Base-by-base conservation (phyloP, 2,888 invertebrate species). In the Laothoe populi region DNA sequence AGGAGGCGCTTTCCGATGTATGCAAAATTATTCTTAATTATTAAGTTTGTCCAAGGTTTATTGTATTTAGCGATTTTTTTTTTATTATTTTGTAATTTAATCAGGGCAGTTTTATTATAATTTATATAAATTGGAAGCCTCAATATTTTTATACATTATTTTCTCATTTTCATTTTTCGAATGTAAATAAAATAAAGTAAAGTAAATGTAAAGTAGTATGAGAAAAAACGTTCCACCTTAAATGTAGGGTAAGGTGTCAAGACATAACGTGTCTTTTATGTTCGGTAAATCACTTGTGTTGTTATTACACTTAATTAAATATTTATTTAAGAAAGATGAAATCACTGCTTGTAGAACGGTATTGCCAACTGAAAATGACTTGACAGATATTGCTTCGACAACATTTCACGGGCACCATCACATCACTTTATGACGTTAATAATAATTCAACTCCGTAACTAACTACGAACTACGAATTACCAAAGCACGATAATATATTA, bases 11-110 rank as follows among this genome's bases (percentile, higher is more conserved):
- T 35, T 53, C 53, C 53, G 53, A 4, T 19, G 53, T 53, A 53
- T 53, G 53, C 31, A 53, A 53, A 53, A 53, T 53, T 53, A 35
- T 53, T 31, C 10, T 31, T 49, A 10, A 53, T 53, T 7, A 11
- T 19, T 19, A 11, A 35, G 53, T 31, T 8, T 31, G 8, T 4
- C 16, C 19, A 31, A 53, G 49, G 49, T 53, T 31, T 31, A 19
- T 53, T 4, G 1, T 53, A 48, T 24, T 48, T 48, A 48, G 13
- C 5, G 5, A 23, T 4, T 11, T 10, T 10, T 23, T 23, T 24
- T 7, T 38, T 38, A 38, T 38, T 38, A 10, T 38, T 8, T 35
- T 10, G 1, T 38, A 13, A 38, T 38, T n/a, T n/a, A 38, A 13
- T 38, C 13, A 38, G 31, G 31, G 31, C 2, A 31, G 31, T 24